phyloP scores from a whole-genome alignment of 2,888 invertebrate genomes.

The Melieria picta region DNA sequence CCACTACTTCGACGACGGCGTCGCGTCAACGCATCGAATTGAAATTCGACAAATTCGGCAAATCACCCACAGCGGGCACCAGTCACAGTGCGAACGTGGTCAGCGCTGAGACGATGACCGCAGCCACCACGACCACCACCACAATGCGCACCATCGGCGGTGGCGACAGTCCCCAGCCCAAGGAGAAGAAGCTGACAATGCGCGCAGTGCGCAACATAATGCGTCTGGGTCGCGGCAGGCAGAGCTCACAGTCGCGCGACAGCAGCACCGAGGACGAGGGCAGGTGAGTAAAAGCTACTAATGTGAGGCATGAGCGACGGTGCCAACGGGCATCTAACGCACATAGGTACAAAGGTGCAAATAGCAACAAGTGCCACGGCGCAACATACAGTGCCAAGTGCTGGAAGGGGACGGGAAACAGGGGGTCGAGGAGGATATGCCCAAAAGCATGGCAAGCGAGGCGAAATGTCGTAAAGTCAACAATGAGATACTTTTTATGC shows the following conservation, averaged over 20 bases:
- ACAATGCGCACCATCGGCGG: slow-evolving; percentile 8
- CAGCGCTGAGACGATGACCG: slow-evolving; percentile 37
- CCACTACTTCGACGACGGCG: slow-evolving; percentile 33
- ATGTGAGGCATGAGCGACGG: no score
- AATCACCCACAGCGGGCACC: slow-evolving; percentile 46
- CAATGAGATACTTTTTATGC: no score
- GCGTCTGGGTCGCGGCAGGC: slow-evolving; percentile 55
- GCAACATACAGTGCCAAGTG: no score
- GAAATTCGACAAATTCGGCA: slow-evolving; percentile 55
- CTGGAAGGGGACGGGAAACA: no score
- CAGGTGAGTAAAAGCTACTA: slow-evolving; percentile 48
- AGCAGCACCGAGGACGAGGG: slow-evolving; percentile 62
- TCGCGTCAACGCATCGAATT: slow-evolving; percentile 47
- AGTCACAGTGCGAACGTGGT: slow-evolving; percentile 25
- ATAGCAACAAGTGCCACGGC: no score
- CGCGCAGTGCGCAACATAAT: slow-evolving; percentile 58
- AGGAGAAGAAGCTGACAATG: slow-evolving; percentile 57
- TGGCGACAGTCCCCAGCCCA: slow-evolving; percentile 43
- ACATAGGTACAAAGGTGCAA: no score
- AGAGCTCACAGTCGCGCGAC: slow-evolving; percentile 55
- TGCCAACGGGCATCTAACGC: no score
- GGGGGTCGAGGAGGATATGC: no score
- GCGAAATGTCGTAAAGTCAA: no score
- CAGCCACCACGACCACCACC: slow-evolving; percentile 12
- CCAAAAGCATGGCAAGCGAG: no score